Conservation (phyloP, 2,888 invertebrate genomes). For the Eulithis prunata region DNA sequence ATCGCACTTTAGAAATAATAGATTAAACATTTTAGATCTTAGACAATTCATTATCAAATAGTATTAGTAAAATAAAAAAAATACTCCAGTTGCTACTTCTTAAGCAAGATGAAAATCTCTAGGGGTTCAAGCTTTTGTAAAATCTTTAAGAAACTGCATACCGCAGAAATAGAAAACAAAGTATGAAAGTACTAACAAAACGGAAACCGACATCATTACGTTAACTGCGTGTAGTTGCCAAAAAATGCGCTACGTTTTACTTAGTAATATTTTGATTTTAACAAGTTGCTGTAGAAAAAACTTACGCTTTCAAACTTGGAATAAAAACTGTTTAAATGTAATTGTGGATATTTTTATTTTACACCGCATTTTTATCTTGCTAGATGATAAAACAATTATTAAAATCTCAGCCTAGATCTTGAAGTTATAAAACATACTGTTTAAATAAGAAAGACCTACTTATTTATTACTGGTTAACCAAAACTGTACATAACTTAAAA, state of each 20-base stretch:
- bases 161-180: conserved; percentile 5
- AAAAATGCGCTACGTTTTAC: conserved; percentile 5
- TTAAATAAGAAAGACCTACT: too few relatives aligned
- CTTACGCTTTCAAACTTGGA: conserved; percentile 1
- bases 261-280: conserved; percentile 8
- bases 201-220: conserved; percentile 12
- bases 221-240: conserved; percentile 18
- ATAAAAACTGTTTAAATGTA: not conserved
- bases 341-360: not conserved
- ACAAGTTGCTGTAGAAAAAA: conserved; percentile 8
- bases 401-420: too few relatives aligned
- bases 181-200: conserved; percentile 11
- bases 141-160: conserved; percentile 8
- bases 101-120: conserved; percentile 12
- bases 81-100: conserved; percentile 8
- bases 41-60: conserved; percentile 3
- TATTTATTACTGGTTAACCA: too few relatives aligned
- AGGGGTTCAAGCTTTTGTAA: conserved; percentile 6
- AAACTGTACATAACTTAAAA: too few relatives aligned
- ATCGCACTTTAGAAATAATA: conserved; percentile 25
- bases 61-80: conserved; percentile 12
- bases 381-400: too few relatives aligned
- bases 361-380: too few relatives aligned
- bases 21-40: conserved; percentile 10
- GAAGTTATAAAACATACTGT: too few relatives aligned